These are phyloP conservation scores for Branchinecta sandiegonensis DNA, from an alignment of 2,888 invertebrate genomes.

Conservation along the genomic window DNA sequence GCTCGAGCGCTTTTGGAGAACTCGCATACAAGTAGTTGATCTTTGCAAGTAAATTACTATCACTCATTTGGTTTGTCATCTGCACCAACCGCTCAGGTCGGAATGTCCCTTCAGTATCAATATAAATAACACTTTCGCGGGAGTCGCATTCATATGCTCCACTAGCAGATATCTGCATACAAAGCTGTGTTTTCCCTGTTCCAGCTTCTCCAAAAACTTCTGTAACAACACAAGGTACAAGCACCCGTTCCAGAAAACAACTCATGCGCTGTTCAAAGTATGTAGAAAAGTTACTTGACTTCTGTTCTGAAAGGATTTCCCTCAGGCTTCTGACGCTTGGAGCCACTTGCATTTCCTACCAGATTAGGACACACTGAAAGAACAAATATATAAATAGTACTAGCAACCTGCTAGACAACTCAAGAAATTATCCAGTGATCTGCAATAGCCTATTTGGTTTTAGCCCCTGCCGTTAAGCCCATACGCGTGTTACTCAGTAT, in stretches of 20 bases:
- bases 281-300: no score
- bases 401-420: no score
- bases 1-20: neutral
- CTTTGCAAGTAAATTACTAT: neutral
- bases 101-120: constrained; percentile 2
- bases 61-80: neutral
- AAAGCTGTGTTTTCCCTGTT: neutral
- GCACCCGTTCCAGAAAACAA: neutral
- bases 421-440: no score
- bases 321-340: no score
- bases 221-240: neutral
- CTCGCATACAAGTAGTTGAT: neutral
- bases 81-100: neutral
- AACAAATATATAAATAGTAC: no score
- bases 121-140: neutral
- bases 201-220: constrained; percentile 5
- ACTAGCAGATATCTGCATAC: neutral
- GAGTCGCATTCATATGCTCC: neutral
- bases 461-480: no score
- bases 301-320: no score
- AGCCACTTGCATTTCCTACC: no score
- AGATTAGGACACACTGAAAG: no score
- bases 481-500: no score
- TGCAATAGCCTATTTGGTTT: no score
- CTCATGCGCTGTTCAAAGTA: no score